Evolutionary conservation across 2,888 invertebrate species (phyloP).

Genomic region (Lasioglossum malachurum): DNA sequence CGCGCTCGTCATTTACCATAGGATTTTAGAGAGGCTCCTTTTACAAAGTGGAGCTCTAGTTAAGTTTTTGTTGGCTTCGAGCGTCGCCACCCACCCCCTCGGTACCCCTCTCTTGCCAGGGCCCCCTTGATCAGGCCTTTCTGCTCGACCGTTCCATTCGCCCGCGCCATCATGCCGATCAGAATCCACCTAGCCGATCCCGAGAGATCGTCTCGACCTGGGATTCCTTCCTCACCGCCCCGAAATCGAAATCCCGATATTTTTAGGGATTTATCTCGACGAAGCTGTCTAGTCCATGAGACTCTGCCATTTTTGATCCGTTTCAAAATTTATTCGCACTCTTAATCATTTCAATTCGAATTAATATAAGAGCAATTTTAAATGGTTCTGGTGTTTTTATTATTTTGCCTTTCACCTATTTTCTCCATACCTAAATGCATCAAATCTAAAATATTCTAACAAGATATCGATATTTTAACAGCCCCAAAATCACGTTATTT

Average conservation of each 20-base stretch:
- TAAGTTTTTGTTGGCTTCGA: slow-evolving; percentile 70
- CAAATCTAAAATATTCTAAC: no score
- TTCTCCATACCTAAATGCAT: no score
- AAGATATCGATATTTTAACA: no score
- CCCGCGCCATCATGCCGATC: slow-evolving; percentile 1
- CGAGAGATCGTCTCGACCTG: background rate
- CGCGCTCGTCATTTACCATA: slow-evolving; percentile 61
- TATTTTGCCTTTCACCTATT: no score
- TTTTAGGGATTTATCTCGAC: background rate
- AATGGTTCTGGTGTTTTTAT: background rate
- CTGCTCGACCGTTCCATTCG: slow-evolving; percentile 48
- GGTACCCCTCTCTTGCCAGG: background rate
- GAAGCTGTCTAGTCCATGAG: background rate
- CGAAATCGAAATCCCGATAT: background rate
- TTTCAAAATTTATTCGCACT: background rate
- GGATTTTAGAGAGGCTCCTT: slow-evolving; percentile 71
- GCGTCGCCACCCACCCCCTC: slow-evolving; percentile 34
- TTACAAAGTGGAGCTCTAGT: slow-evolving; percentile 72
- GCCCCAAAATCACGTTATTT: no score
- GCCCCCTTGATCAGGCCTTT: slow-evolving; percentile 8
- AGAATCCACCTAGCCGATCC: background rate
- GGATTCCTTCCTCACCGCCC: background rate
- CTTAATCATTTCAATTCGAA: no score
- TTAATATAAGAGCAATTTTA: no score
- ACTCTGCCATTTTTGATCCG: background rate